A percentile compares a stretch with the other conserved stretches of the same genome.
Conservation (phyloP, 2,113 vertebrate genomes). For the Octodon degus region DNA sequence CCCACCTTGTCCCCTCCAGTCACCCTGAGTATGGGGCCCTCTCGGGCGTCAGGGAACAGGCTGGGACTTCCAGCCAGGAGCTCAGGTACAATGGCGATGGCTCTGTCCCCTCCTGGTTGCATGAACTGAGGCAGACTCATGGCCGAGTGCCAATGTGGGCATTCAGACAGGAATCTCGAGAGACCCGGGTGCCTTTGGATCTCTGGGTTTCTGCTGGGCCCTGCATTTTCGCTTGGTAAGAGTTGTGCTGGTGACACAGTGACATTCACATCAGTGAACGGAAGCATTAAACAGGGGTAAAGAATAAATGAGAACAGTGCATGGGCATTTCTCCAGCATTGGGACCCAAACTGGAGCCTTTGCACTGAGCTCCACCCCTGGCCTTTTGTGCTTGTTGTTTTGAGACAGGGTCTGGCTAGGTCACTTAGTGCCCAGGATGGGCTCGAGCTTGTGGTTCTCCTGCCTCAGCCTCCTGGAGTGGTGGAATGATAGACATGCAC, state of each 20-base stretch:
- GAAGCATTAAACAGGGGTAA: neutral
- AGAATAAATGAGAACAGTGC: neutral
- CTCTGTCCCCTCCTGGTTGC: rapidly evolving
- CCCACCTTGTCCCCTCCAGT: neutral
- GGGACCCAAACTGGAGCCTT: neutral
- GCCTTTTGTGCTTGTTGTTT: neutral
- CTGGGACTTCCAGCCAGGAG: neutral
- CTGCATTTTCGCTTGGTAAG: neutral
- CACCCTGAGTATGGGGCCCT: neutral
- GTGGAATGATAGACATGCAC: neutral
- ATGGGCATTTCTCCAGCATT: neutral
- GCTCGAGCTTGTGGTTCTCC: neutral
- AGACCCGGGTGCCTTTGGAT: rapidly evolving
- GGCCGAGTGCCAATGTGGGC: neutral
- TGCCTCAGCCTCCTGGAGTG: neutral
- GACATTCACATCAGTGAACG: neutral
- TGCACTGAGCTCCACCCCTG: neutral
- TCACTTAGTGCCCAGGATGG: neutral
- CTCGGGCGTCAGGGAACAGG: neutral
- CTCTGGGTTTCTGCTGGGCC: neutral
- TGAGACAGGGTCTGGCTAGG: neutral
- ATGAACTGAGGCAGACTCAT: neutral
- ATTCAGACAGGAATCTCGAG: neutral
- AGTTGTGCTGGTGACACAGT: neutral
- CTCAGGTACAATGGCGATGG: neutral